Evolutionary conservation across 2,888 invertebrate species (phyloP).

Genomic region (Chalcis sispes): DNA sequence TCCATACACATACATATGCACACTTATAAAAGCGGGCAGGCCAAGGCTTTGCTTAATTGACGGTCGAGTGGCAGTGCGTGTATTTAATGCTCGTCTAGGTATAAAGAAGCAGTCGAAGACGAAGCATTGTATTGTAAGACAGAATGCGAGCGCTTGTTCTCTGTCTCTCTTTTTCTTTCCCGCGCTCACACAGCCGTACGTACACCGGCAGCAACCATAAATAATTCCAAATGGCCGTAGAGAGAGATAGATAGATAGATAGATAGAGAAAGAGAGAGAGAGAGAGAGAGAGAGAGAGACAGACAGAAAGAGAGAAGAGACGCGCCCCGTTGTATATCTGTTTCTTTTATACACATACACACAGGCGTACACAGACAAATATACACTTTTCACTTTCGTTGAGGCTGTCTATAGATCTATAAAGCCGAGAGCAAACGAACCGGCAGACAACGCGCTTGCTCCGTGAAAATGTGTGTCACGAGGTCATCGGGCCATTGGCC

Average conservation of each 20-base stretch:
- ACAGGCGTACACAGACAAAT: no score
- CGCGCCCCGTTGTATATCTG: not conserved
- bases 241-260: not conserved
- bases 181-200: not conserved
- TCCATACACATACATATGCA: not conserved
- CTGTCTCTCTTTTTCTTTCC: no score
- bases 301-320: not conserved
- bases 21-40: not conserved
- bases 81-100: conserved; percentile 7
- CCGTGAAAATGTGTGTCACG: conserved; percentile 72
- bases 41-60: conserved; percentile 37
- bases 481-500: conserved; percentile 74
- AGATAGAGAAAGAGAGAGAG: no score
- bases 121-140: no score
- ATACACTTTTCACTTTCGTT: conserved; percentile 74
- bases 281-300: not conserved
- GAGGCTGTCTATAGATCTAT: conserved; percentile 58
- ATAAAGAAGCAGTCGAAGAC: not conserved
- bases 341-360: no score
- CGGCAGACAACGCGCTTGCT: no score
- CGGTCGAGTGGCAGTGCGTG: conserved; percentile 1
- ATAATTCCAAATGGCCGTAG: conserved; percentile 37
- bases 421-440: conserved; percentile 2
- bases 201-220: conserved; percentile 37
- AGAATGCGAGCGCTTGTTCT: no score